Evolutionary conservation across 1,140 invertebrate species (phyloP).

Genomic region (Cryptotermes secundus): DNA sequence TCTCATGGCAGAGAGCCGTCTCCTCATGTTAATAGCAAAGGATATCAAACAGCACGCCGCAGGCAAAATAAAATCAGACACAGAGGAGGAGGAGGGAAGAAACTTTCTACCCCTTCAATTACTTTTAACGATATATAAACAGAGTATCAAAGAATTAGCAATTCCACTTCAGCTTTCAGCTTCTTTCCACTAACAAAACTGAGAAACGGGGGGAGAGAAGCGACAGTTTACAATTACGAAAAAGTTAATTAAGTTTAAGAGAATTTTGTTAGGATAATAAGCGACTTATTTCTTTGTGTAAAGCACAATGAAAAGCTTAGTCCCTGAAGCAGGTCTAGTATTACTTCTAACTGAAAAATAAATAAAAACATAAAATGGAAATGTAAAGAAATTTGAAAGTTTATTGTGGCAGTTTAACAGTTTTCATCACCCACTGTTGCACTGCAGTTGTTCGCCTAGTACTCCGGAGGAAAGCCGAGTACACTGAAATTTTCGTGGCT

Average conservation of each 20-base stretch:
- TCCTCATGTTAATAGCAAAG: neutral
- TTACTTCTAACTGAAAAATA: too few relatives aligned
- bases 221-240: neutral
- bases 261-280: neutral
- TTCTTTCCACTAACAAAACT: neutral
- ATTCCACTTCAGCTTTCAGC: neutral
- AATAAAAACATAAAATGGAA: too few relatives aligned
- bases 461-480: too few relatives aligned
- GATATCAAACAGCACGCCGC: neutral
- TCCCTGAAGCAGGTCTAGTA: too few relatives aligned
- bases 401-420: too few relatives aligned
- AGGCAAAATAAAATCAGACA: neutral
- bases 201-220: neutral
- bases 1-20: neutral
- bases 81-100: neutral
- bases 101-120: neutral
- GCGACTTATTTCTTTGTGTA: neutral
- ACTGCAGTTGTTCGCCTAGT: too few relatives aligned
- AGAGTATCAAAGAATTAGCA: neutral
- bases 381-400: too few relatives aligned
- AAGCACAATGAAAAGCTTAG: too few relatives aligned
- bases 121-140: constrained; percentile 5
- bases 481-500: too few relatives aligned
- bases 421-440: too few relatives aligned
- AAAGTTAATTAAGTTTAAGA: neutral